Evolutionary conservation across 1,140 invertebrate genomes (phyloP).

Genomic region (Drosophila quadrilineata): DNA sequence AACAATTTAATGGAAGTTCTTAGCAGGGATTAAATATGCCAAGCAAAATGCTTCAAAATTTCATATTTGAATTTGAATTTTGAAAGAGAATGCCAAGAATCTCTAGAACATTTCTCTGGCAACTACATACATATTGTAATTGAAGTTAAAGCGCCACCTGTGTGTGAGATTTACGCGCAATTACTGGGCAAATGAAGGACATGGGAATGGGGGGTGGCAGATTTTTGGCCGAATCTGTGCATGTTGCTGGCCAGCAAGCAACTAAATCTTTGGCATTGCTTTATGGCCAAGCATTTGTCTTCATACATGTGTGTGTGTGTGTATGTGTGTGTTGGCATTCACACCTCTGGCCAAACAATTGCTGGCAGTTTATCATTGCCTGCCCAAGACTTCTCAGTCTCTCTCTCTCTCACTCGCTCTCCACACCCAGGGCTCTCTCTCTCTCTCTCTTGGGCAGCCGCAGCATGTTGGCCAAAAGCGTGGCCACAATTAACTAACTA

Average conservation of each 20-base stretch:
- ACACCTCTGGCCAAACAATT: constrained; percentile 44
- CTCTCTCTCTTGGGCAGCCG: background rate
- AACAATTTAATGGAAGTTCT: constrained; percentile 53
- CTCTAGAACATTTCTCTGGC: too few relatives aligned
- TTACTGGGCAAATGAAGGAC: constrained; percentile 8
- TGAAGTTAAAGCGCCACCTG: background rate
- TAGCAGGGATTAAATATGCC: background rate
- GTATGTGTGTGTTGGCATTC: constrained; percentile 25
- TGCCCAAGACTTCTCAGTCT: constrained; percentile 4
- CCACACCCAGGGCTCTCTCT: background rate
- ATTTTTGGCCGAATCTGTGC: constrained; percentile 23
- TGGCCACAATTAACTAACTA: constrained; percentile 13
- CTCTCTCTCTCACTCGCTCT: background rate
- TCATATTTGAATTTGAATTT: too few relatives aligned
- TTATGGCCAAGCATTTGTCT: constrained; percentile 42
- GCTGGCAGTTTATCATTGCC: constrained; percentile 54
- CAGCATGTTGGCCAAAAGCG: too few relatives aligned
- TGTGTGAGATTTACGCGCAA: constrained; percentile 35
- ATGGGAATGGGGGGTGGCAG: constrained; percentile 3
- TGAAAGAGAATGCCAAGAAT: too few relatives aligned
- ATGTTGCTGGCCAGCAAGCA: constrained; percentile 15
- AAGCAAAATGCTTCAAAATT: too few relatives aligned
- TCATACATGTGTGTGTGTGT: background rate
- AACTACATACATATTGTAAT: too few relatives aligned
- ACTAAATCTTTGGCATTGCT: constrained; percentile 55